These are phyloP conservation scores for Ochropleura leucogaster DNA, from an alignment of 2,888 invertebrate species.

Conservation along the genomic window DNA sequence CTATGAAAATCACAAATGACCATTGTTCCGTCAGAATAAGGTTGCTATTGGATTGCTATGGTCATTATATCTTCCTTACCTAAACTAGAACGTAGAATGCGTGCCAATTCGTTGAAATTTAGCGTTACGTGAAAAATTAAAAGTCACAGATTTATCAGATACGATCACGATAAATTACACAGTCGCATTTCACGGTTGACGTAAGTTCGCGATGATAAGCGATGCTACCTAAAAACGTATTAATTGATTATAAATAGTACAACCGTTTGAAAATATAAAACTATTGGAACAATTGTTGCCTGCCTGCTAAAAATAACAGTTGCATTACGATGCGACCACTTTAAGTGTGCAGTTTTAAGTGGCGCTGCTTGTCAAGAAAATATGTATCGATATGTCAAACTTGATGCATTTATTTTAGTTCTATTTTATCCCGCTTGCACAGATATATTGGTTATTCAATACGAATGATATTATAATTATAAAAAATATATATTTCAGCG, in stretches of 20 bases:
- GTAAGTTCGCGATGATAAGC: slow-evolving; percentile 33
- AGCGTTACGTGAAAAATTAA: slow-evolving; percentile 37
- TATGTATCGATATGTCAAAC: neutral
- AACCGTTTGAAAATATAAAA: slow-evolving; percentile 8
- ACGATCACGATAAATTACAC: slow-evolving; percentile 45
- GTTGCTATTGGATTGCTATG: neutral
- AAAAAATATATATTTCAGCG: neutral
- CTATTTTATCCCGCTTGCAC: neutral
- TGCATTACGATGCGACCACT: neutral
- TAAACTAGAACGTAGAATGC: slow-evolving; percentile 30
- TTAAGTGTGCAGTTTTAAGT: neutral
- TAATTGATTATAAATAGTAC: slow-evolving; percentile 48
- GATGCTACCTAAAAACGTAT: slow-evolving; percentile 25
- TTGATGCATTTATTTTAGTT: neutral
- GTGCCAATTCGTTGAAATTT: slow-evolving; percentile 24
- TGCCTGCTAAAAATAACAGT: slow-evolving; percentile 15
- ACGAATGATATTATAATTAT: neutral
- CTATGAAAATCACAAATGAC: neutral
- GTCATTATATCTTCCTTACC: neutral
- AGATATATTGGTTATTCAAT: neutral
- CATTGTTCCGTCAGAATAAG: neutral
- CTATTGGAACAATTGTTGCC: slow-evolving; percentile 21
- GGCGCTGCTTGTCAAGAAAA: neutral
- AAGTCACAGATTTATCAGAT: slow-evolving; percentile 40
- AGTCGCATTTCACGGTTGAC: slow-evolving; percentile 42